Percentiles rank a stretch among this genome's conserved stretches.
These are phyloP conservation scores for Drosophila orosa DNA, from an alignment of 1,140 invertebrate species.

Conservation along the genomic window DNA sequence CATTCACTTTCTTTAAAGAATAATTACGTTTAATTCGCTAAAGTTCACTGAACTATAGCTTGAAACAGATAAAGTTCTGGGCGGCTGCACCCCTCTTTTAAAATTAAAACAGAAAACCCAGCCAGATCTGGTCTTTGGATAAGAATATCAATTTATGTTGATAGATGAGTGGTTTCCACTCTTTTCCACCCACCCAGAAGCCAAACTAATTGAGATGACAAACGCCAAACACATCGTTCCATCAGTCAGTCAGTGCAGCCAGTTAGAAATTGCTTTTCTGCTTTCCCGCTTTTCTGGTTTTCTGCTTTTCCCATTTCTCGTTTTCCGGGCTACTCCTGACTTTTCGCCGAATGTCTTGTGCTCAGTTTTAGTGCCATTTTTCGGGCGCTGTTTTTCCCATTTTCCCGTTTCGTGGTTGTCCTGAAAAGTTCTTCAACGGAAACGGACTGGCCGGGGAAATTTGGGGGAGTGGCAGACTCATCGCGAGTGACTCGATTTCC, in stretches of 20 bases:
- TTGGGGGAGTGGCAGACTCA: constrained; percentile 35
- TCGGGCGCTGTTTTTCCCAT: constrained; percentile 20
- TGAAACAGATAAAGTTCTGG: background rate
- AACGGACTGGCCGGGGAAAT: constrained; percentile 38
- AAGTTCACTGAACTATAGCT: constrained; percentile 10
- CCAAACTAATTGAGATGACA: constrained; percentile 51
- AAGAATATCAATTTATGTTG: constrained; percentile 48
- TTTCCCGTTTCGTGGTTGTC: constrained; percentile 19
- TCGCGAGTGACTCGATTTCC: constrained; percentile 76
- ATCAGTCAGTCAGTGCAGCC: constrained; percentile 50
- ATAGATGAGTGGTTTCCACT: constrained; percentile 34
- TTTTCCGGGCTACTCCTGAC: constrained; percentile 5
- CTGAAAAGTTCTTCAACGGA: constrained; percentile 50
- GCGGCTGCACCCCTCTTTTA: background rate
- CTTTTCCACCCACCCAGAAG: constrained; percentile 24
- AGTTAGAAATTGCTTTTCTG: constrained; percentile 52
- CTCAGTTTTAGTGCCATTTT: constrained; percentile 15
- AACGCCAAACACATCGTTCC: constrained; percentile 56
- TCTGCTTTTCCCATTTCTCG: constrained; percentile 17
- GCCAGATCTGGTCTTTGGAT: constrained; percentile 31
- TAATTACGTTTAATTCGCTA: background rate
- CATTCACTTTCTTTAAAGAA: background rate
- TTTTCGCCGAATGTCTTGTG: constrained; percentile 28
- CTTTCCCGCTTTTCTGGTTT: constrained; percentile 25
- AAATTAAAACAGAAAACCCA: background rate